These are phyloP conservation scores for Reticulitermes lucifugus DNA, from an alignment of 2,888 invertebrate species.

Conservation along the genomic window DNA sequence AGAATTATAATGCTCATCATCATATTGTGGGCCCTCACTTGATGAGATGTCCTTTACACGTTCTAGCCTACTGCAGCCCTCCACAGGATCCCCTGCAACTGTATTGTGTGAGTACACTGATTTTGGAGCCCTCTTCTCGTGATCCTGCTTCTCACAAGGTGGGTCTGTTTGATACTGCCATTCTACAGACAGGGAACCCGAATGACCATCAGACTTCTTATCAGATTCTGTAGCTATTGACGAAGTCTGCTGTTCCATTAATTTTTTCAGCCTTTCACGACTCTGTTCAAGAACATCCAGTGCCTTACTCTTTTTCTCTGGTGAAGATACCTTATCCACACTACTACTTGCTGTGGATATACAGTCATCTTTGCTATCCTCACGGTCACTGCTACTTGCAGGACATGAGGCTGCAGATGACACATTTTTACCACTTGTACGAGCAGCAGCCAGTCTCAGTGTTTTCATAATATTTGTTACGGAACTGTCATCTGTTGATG, in stretches of 20 bases:
- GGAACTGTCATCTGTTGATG: not conserved
- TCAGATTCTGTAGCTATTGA: not conserved
- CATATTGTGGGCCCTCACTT: not conserved
- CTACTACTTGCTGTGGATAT: not conserved
- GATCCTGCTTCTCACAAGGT: constrained; percentile 27
- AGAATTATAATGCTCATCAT: not conserved
- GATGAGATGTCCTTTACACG: no score
- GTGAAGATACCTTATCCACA: not conserved
- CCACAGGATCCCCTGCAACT: not conserved
- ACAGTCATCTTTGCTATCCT: constrained; percentile 1
- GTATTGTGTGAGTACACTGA: not conserved
- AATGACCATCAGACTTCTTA: not conserved
- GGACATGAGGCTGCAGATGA: not conserved
- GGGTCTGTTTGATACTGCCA: constrained; percentile 8
- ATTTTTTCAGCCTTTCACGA: constrained; percentile 43
- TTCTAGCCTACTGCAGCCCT: no score
- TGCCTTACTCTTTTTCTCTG: not conserved
- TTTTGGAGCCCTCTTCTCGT: no score
- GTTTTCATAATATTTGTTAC: constrained; percentile 29
- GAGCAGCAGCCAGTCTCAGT: constrained; percentile 40
- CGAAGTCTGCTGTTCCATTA: constrained; percentile 23
- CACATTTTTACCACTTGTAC: constrained; percentile 13
- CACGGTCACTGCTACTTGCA: not conserved
- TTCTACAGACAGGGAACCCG: not conserved
- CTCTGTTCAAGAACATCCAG: constrained; percentile 38